Evolutionary conservation across 2,113 vertebrate genomes (phyloP).

Genomic region (Phasianus colchicus): DNA sequence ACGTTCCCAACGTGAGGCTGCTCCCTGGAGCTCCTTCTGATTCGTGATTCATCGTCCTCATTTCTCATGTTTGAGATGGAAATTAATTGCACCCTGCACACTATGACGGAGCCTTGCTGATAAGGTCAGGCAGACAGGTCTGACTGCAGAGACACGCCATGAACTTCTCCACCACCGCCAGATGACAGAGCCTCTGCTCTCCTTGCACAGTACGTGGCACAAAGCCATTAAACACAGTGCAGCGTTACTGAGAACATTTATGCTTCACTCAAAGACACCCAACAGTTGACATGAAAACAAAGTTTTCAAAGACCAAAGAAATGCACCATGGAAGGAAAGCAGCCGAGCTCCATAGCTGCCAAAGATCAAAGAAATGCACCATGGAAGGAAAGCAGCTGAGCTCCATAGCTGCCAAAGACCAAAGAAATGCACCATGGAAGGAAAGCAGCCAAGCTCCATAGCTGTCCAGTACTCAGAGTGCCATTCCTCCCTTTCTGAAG

Average conservation of each 20-base stretch:
- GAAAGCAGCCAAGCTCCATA: not conserved
- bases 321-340: not conserved
- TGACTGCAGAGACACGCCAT: not conserved
- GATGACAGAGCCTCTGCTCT: not conserved
- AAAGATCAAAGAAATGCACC: not conserved
- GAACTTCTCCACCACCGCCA: not conserved
- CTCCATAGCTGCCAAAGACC: not conserved
- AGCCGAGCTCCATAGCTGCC: not conserved
- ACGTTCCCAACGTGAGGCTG: rapidly evolving
- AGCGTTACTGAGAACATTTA: not conserved
- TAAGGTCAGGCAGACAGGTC: not conserved
- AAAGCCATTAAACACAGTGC: not conserved
- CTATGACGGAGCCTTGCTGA: not conserved
- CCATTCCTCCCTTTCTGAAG: not conserved
- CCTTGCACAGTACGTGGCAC: not conserved
- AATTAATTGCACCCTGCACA: not conserved
- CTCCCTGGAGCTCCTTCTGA: not conserved
- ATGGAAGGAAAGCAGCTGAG: not conserved
- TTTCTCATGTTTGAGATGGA: not conserved
- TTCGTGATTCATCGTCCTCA: not conserved
- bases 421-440: not conserved
- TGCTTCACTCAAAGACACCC: not conserved
- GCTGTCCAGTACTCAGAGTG: not conserved
- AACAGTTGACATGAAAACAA: not conserved
- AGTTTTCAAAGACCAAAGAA: not conserved